Base-by-base conservation (phyloP, 1,140 invertebrate genomes). In the Rhagoletis pomonella region DNA sequence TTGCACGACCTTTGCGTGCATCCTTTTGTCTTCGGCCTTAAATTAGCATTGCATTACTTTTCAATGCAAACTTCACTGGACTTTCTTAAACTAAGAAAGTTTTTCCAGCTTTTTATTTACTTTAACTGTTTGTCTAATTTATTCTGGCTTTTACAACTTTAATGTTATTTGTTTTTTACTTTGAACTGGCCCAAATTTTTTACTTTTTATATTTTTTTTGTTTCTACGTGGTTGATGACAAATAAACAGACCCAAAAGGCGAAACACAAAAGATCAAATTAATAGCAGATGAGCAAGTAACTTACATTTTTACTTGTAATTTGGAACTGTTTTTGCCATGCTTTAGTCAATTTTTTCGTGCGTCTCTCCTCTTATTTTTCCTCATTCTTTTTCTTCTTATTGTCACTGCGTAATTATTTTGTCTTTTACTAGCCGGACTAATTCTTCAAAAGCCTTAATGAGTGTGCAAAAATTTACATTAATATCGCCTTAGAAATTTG, bases 41-140 rank as follows among this genome's bases (percentile, higher is more conserved):
- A 81, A 81, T 81, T 81, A 81, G 47, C 73, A 81, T 55, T 81
- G 73, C 47, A 81, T 58, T 81, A 81, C 44, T 19, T 81, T 81
- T 29, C 47, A 44, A 73, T 73, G 67, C 67, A n/a, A 73, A 44
- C 42, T 73, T 14, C 6, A 19, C 9, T 44, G 10, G 17, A 73
- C 12, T 73, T 73, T 55, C 50, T 73, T 6, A 42, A 12, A 62
- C 60, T 62, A 1, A 73, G 1, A 44, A 73, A 73, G 14, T 42
- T 44, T 73, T n/a, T 44, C 12, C 10, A n/a, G 42, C 67, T 44
- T 42, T 73, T 73, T 5, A 10, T 10, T 55, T 29, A 29, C 29
- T n/a, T n/a, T n/a, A n/a, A n/a, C n/a, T n/a, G n/a, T n/a, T n/a
- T n/a, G n/a, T n/a, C n/a, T n/a, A n/a, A n/a, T n/a, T n/a, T n/a